Evolutionary conservation across 1,140 invertebrate species (phyloP), one percentile per base, ranked within the genome.

Genomic region (Grapholita molesta): DNA sequence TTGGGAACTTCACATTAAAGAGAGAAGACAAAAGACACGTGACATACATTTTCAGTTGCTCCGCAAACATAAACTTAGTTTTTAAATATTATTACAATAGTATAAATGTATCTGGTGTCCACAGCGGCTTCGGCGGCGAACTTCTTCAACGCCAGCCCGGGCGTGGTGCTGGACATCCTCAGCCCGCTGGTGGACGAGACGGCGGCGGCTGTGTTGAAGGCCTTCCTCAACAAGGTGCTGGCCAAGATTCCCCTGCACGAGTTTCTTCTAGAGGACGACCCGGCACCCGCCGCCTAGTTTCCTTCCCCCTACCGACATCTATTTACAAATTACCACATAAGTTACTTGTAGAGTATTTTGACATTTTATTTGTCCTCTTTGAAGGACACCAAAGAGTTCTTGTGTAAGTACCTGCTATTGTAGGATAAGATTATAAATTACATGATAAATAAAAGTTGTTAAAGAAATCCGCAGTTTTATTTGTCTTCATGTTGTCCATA

Each of bases 181-280:
- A 95, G 93, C 81, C 95, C 95, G 9, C 95, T 96, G 12, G 93
- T 95, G 33, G 94, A 95, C 75, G 95, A 96, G 72, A 95, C 94
- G 12, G 90, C 93, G 0, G 93, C 93, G 0, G 93, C 94, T 3
- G 91, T 95, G 15, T 86, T 93, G 48, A 93, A 92, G 80, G 93
- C 94, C 1, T 92, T 94, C 68, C 82, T 92, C 21, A 93, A 94
- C 69, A 93, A 94, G 83, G 92, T 94, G 35, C 88, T 95, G 1
- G 89, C 89, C 21, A 84, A 84, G 1, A 90, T 95, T 64, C 94
- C 94, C 2, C 86, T 94, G 23, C 91, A 92, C 4, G 94, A 95
- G 78, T 78, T 95, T 15, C 75, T 95, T 75, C 89, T 70, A 72
- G 85, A 91, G 53, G 76, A 89, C 8, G 70, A 73, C 55, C 30